Conservation (phyloP, 1,140 invertebrate genomes). For the Oryctes rhinoceros region DNA sequence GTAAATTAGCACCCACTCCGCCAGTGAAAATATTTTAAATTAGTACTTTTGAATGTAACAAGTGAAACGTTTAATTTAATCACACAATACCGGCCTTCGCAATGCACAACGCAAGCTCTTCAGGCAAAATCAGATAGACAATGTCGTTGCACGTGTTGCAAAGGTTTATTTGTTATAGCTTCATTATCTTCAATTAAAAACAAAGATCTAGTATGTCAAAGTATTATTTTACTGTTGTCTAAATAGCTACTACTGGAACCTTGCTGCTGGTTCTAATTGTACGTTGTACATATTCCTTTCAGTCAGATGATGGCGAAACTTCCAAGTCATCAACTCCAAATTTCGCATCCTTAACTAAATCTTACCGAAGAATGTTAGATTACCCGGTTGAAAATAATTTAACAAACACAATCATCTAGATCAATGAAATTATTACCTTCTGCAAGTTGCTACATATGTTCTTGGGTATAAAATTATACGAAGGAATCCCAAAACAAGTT, state of each 20-base stretch:
- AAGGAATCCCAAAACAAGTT: too few species aligned
- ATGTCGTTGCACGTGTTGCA: constrained; percentile 68
- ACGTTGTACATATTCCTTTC: background rate
- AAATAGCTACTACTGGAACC: too few species aligned
- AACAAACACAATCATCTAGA: too few species aligned
- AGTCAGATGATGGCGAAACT: constrained; percentile 15
- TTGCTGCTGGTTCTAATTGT: background rate
- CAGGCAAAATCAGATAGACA: constrained; percentile 79
- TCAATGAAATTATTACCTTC: too few species aligned
- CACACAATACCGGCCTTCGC: constrained; percentile 82
- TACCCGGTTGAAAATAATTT: too few species aligned
- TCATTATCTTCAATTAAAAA: too few species aligned
- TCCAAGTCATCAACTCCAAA: constrained; percentile 51
- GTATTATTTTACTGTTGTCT: too few species aligned
- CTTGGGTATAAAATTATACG: too few species aligned
- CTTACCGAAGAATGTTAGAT: constrained; percentile 69
- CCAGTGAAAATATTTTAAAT: constrained; percentile 70
- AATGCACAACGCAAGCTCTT: constrained; percentile 73
- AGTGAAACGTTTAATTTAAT: background rate
- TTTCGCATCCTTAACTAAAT: constrained; percentile 68
- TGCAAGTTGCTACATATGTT: too few species aligned
- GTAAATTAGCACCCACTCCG: constrained; percentile 81
- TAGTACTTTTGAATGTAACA: background rate
- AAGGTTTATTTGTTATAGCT: too few species aligned
- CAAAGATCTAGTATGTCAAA: too few species aligned